Conservation (phyloP, 2,888 invertebrate genomes). For the Nephrotoma appendiculata region DNA sequence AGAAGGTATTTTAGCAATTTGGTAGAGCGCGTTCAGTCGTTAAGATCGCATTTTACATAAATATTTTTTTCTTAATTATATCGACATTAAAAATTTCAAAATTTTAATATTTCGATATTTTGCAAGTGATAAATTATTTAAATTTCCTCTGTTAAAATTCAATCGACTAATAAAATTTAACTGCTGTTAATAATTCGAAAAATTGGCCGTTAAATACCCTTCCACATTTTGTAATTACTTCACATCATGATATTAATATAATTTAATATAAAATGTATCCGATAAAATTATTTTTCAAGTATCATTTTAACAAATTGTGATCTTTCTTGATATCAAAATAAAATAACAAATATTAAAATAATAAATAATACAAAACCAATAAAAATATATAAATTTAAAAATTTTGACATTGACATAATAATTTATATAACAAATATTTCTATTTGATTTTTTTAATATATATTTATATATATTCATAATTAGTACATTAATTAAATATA, state of each 20-base stretch:
- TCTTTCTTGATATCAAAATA: not conserved
- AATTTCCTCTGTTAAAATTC: too few relatives aligned
- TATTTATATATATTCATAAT: not conserved
- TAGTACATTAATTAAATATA: not conserved
- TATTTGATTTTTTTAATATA: not conserved
- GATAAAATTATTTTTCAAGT: not conserved
- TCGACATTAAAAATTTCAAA: too few relatives aligned
- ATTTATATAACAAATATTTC: not conserved
- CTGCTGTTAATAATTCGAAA: not conserved
- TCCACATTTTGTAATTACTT: not conserved
- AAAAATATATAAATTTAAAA: not conserved
- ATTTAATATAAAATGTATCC: not conserved
- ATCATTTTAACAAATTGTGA: not conserved
- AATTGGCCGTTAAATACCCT: not conserved
- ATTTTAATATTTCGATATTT: too few relatives aligned
- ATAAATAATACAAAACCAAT: too few relatives aligned
- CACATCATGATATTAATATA: not conserved
- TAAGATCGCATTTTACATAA: too few relatives aligned
- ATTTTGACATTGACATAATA: not conserved
- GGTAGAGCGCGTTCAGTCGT: too few relatives aligned
- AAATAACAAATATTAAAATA: too few relatives aligned
- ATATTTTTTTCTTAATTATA: too few relatives aligned
- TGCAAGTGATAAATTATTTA: too few relatives aligned
- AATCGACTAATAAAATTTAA: too few relatives aligned
- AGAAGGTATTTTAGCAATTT: too few relatives aligned